Percentiles rank a stretch among this genome's conserved stretches.
Conservation (phyloP, 1,140 invertebrate genomes). For the Reticulitermes speratus region DNA sequence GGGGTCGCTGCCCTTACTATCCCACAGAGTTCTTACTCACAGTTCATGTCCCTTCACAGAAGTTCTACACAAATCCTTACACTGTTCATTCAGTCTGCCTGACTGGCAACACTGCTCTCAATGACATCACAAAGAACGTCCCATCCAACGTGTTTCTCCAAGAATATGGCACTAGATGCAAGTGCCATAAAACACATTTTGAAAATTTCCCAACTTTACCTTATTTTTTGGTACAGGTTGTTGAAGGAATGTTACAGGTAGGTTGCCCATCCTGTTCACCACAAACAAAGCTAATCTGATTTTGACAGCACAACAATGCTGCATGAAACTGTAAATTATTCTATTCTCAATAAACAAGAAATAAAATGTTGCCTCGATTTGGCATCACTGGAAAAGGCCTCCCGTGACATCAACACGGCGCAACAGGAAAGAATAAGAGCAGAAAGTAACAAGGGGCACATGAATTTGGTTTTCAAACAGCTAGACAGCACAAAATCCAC, state of each 20-base stretch:
- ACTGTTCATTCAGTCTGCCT: conserved; percentile 5
- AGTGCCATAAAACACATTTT: conserved; percentile 28
- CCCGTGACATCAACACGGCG: conserved; percentile 18
- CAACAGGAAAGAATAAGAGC: conserved; percentile 28
- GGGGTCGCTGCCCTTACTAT: conserved; percentile 22
- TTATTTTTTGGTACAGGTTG: conserved; percentile 34
- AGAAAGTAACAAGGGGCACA: conserved; percentile 35
- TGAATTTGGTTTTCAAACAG: conserved; percentile 33
- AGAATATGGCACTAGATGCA: conserved; percentile 22
- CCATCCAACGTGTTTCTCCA: conserved; percentile 12
- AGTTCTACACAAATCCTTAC: conserved; percentile 29
- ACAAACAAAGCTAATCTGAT: conserved; percentile 35
- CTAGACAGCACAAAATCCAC: conserved; percentile 37
- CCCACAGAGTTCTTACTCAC: conserved; percentile 27
- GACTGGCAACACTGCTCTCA: conserved; percentile 3
- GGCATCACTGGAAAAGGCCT: conserved; percentile 31
- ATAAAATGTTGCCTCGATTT: conserved; percentile 24
- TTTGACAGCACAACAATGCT: conserved; percentile 31
- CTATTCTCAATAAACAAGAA: conserved; percentile 30
- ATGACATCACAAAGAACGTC: conserved; percentile 22
- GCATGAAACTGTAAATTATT: conserved; percentile 8
- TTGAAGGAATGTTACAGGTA: conserved; percentile 37
- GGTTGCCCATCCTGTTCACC: conserved; percentile 35
- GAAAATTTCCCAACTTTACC: conserved; percentile 25
- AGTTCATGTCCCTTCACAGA: conserved; percentile 26